Base-by-base conservation (phyloP, 2,888 invertebrate genomes). In the Apeira syringaria region DNA sequence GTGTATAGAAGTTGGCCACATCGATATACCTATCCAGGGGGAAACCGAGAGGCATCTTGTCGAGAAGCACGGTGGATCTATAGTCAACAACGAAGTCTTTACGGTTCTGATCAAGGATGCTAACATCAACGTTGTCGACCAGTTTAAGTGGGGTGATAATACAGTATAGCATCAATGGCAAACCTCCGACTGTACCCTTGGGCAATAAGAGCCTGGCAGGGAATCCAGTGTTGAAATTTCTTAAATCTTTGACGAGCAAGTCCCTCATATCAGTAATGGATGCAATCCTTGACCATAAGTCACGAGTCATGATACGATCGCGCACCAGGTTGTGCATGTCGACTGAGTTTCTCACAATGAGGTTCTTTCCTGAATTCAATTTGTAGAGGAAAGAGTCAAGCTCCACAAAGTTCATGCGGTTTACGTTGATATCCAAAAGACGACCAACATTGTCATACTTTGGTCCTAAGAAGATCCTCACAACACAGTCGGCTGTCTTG, bases 131-230 rank as follows among this genome's bases (percentile, higher is more conserved):
- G 47, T 83, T 84, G 30, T 88, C 86, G 0, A 87, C 80, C 29
- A 80, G 42, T 52, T 80, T 87, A 61, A 91, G 75, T 24, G 93
- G 93, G 18, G 89, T 88, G 6, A 94, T 88, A 49, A 93, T 91
- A 32, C 93, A 91, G 78, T 92, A 94, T 27, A 95, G 59, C 64
- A 92, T 86, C 88, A 92, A 91, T 11, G 91, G 90, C 81, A 93
- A 83, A 36, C 96, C 96, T 46, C 92, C 92, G 35, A 83, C 79
- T 53, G 76, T 91, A 67, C 96, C 96, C 61, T 88, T 94, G 28
- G 96, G 96, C 35, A 96, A 80, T 25, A 95, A 70, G 27, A 95
- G 83, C 59, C 94, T 93, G 13, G 92, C 89, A 2, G 96, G 95
- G 91, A 94, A 94, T 33, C 93, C 93, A 49, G 92, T 93, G 63